Conservation (phyloP, 2,888 invertebrate species). For the Pedicia rivosa region DNA sequence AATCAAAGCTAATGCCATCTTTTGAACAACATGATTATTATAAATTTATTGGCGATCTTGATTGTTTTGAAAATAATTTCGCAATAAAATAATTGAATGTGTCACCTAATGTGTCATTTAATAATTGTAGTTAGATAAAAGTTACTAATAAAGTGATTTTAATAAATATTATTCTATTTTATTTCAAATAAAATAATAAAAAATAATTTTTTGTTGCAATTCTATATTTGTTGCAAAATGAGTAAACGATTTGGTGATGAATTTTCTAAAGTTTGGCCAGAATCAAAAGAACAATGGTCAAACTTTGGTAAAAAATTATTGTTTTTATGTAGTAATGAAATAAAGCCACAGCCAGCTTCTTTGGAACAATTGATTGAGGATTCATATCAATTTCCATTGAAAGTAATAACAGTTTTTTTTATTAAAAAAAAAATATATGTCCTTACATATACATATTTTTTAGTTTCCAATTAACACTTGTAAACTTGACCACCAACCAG, state of each 20-base stretch:
- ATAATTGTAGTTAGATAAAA: too few species aligned
- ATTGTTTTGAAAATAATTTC: too few species aligned
- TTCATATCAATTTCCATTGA: constrained; percentile 10
- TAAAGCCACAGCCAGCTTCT: constrained; percentile 13
- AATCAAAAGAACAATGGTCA: constrained; percentile 1
- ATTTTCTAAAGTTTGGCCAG: constrained; percentile 19
- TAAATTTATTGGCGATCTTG: too few species aligned
- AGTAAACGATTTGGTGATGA: constrained; percentile 21
- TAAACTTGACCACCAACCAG: constrained; percentile 20
- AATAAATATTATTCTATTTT: too few species aligned
- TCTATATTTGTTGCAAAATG: too few species aligned
- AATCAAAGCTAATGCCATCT: too few species aligned
- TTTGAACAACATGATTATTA: too few species aligned
- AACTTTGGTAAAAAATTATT: constrained; percentile 18
- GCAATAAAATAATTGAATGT: too few species aligned
- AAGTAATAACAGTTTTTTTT: constrained; percentile 4
- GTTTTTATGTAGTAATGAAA: constrained; percentile 15
- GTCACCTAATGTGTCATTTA: too few species aligned
- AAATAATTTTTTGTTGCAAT: too few species aligned
- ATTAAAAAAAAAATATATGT: not conserved
- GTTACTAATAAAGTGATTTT: too few species aligned
- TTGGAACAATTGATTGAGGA: constrained; percentile 7
- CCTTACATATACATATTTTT: not conserved
- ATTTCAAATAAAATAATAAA: too few species aligned
- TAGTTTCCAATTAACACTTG: constrained; percentile 28